Base-by-base conservation (phyloP, 2,113 vertebrate genomes). In the Struthio camelus region DNA sequence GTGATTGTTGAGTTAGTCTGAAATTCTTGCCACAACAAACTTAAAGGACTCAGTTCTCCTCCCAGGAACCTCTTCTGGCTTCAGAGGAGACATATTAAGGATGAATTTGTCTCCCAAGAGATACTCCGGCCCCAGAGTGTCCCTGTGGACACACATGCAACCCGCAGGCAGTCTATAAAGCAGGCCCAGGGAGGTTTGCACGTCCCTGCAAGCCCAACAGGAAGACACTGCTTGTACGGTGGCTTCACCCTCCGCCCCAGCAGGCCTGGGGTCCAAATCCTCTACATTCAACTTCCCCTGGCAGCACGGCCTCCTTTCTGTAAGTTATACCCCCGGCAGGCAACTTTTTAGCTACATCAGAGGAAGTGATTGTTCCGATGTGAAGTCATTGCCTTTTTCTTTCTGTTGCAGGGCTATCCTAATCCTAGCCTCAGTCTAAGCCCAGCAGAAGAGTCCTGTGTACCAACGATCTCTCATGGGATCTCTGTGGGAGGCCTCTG, bases 191-290 rank as follows among this genome's bases (percentile, higher is more conserved):
- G 67, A 70, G 72, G 59, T 70, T 42, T 20, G 61, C 44, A 50
- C 22, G 0, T 17, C 10, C 30, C 32, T 23, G 23, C 1, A 8
- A 53, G 79, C 54, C 36, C 6, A 1, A 19, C 20, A 30, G 56
- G 36, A 40, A 10, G 34, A 36, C 13, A 38, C 20, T 6, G 4
- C 64, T 66, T 3, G 0, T n/a, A 44, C 2, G 25, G 51, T 16
- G 65, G 20, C 32, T 61, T 59, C 1, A 0, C 36, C 22, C 34
- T 66, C 36, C 1, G 1, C 19, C 5, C 2, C 42, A 32, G 51
- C 0, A 0, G 36, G 8, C n/a, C 40, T 1, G 7, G 50, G 15
- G 50, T n/a, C 48, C 7, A 14, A 76, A 13, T 9, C 11, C 38
- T 56, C 67, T 28, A 53, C n/a, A 9, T 14, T 50, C 32, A 23